phyloP scores from a whole-genome alignment of 2,113 vertebrate species.

The Psilopogon haemacephalus region DNA sequence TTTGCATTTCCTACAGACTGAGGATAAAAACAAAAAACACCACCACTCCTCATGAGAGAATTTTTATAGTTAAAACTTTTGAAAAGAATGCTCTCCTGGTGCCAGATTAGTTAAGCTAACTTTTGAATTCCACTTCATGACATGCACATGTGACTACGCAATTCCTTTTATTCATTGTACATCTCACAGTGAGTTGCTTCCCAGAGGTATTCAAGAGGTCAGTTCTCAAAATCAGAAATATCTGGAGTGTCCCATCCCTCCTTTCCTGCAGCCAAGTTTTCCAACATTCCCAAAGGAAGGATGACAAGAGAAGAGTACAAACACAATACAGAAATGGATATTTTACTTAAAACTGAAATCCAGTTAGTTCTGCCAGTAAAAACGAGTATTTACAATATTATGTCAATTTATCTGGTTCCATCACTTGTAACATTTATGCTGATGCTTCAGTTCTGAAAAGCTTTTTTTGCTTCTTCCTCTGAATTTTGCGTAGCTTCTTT shows the following conservation, averaged over 20 bases:
- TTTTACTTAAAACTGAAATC: conserved; percentile 27
- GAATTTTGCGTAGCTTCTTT: conserved; percentile 84
- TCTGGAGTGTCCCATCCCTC: neutral
- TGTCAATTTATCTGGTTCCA: neutral
- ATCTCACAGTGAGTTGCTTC: neutral
- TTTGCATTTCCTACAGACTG: neutral
- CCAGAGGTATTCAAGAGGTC: neutral
- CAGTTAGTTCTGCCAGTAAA: neutral
- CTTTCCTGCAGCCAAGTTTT: neutral
- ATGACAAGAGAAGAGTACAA: neutral
- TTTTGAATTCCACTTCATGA: neutral
- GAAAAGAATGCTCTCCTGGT: neutral
- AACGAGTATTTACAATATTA: conserved; percentile 55
- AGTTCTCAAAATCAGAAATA: neutral
- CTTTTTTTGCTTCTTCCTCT: conserved; percentile 79
- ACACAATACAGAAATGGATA: neutral
- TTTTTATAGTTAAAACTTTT: neutral
- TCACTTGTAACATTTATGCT: conserved; percentile 6
- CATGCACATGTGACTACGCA: neutral
- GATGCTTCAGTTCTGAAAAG: conserved; percentile 50
- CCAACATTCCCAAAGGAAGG: neutral
- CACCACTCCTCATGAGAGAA: neutral
- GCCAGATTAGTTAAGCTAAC: neutral
- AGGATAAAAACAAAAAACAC: neutral
- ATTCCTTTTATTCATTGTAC: neutral